Conservation (phyloP, 2,888 invertebrate species). For the Orthosia gracilis region DNA sequence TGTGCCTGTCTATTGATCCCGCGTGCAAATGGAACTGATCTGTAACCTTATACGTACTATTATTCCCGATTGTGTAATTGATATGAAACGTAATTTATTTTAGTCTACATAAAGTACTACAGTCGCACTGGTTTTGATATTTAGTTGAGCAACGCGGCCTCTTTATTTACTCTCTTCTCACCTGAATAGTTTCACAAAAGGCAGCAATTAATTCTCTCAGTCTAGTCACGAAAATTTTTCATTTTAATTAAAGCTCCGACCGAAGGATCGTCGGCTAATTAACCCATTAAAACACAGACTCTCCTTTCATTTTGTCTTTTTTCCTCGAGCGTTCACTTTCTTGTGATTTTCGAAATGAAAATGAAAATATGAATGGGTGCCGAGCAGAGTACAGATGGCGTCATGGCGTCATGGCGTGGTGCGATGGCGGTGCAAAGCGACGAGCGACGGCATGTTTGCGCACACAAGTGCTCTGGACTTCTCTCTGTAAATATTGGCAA, state of each 20-base stretch:
- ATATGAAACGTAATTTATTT: conserved; percentile 22
- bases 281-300: conserved; percentile 90
- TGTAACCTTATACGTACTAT: conserved; percentile 22
- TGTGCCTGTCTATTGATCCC: conserved; percentile 36
- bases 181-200: conserved; percentile 89
- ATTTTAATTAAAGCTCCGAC: conserved; percentile 90
- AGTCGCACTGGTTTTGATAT: conserved; percentile 59
- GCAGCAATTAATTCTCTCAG: conserved; percentile 87
- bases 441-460: conserved; percentile 48
- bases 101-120: conserved; percentile 6
- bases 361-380: conserved; percentile 67
- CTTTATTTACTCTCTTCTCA: conserved; percentile 83
- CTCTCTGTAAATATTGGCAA: conserved; percentile 56
- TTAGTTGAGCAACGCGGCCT: conserved; percentile 67
- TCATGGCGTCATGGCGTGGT: conserved; percentile 26
- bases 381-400: conserved; percentile 48
- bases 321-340: conserved; percentile 84
- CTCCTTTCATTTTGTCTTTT: conserved; percentile 87
- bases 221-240: conserved; percentile 90
- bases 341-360: conserved; percentile 86
- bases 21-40: conserved; percentile 44
- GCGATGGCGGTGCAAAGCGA: conserved; percentile 26
- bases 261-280: conserved; percentile 90
- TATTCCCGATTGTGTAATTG: conserved; percentile 20
- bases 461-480: conserved; percentile 56